These are phyloP conservation scores for Arnoldichthys spilopterus DNA, from an alignment of 2,797 vertebrate genomes.

Conservation along the genomic window DNA sequence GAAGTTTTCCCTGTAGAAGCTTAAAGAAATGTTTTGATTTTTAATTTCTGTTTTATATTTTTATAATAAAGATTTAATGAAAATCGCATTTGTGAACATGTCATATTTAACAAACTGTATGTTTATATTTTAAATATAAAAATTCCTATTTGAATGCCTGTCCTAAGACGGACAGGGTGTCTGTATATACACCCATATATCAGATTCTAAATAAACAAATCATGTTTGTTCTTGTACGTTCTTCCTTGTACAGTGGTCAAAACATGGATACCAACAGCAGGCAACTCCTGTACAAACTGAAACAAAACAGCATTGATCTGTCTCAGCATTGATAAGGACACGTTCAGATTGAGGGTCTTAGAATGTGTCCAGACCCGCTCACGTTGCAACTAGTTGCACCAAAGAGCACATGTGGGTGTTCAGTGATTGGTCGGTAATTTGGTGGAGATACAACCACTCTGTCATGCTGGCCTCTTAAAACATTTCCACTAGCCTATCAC, in stretches of 20 bases:
- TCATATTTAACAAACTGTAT: conserved; percentile 49
- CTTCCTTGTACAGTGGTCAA: conserved; percentile 25
- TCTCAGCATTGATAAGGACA: too few relatives aligned
- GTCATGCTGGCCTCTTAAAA: too few relatives aligned
- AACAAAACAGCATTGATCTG: neutral
- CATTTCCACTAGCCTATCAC: too few relatives aligned
- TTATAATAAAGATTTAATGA: conserved; percentile 86
- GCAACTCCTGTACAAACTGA: neutral
- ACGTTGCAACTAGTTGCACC: too few relatives aligned
- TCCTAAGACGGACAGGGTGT: neutral
- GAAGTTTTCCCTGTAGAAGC: conserved; percentile 68
- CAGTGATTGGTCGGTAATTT: too few relatives aligned
- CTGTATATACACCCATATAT: conserved; percentile 42
- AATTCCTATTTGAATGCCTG: conserved; percentile 27
- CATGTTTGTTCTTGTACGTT: conserved; percentile 36
- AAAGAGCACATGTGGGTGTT: too few relatives aligned
- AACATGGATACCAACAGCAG: neutral
- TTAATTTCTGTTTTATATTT: conserved; percentile 88
- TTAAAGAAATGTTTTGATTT: conserved; percentile 78
- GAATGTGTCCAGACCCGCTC: too few relatives aligned
- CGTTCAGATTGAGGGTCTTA: too few relatives aligned
- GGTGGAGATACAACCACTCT: too few relatives aligned
- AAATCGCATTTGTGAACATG: conserved; percentile 58
- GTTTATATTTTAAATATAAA: conserved; percentile 28
- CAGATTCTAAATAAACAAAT: conserved; percentile 48